These are phyloP conservation scores for Pocillopora damicornis DNA, from an alignment of 64 coral and sea anemone genomes.

Conservation along the genomic window DNA sequence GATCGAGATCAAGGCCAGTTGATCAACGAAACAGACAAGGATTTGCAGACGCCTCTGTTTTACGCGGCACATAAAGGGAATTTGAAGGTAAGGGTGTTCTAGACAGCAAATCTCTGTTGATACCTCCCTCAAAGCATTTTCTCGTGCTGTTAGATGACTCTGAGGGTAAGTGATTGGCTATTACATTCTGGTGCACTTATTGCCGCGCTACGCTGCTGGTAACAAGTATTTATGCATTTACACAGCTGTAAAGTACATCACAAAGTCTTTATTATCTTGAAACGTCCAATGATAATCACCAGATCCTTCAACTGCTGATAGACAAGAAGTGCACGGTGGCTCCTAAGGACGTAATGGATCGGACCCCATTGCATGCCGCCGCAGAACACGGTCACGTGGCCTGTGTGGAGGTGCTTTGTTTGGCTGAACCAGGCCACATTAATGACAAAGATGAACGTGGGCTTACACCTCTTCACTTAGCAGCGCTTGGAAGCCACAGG, in stretches of 20 bases:
- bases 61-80: slow-evolving; percentile 3
- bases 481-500: slow-evolving; percentile 48
- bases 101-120: too few relatives aligned
- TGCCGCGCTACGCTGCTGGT: too few relatives aligned
- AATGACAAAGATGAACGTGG: slow-evolving; percentile 68
- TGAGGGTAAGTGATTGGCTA: too few relatives aligned
- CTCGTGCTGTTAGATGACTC: not conserved
- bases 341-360: slow-evolving; percentile 58
- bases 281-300: not conserved
- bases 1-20: slow-evolving; percentile 6
- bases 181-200: too few relatives aligned
- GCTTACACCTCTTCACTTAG: slow-evolving; percentile 66
- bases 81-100: not conserved
- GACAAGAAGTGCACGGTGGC: slow-evolving; percentile 41
- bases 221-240: too few relatives aligned
- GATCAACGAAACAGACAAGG: slow-evolving; percentile 52
- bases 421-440: slow-evolving; percentile 40
- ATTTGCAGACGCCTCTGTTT: slow-evolving; percentile 4
- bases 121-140: not conserved
- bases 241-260: not conserved
- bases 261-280: not conserved
- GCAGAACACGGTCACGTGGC: slow-evolving; percentile 51
- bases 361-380: slow-evolving; percentile 64
- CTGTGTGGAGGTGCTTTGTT: slow-evolving; percentile 41
- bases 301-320: slow-evolving; percentile 43